These are phyloP conservation scores for Perca fluviatilis DNA, from an alignment of 2,113 vertebrate species.

Conservation along the genomic window DNA sequence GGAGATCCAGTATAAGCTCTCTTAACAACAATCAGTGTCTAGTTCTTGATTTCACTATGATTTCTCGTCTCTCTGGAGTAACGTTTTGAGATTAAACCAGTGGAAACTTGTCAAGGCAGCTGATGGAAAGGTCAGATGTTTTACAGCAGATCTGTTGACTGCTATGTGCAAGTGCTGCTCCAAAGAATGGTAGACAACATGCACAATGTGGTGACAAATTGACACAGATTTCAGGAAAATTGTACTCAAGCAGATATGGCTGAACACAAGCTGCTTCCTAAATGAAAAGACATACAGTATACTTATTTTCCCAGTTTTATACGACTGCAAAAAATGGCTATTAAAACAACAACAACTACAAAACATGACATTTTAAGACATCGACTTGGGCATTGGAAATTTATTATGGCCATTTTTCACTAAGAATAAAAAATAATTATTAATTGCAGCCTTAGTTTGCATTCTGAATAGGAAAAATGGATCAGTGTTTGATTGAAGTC, in stretches of 20 bases:
- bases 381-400: constrained; percentile 3
- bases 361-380: neutral
- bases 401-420: neutral
- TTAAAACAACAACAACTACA: no score
- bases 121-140: constrained; percentile 22
- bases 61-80: constrained; percentile 18
- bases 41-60: neutral
- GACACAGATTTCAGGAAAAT: neutral
- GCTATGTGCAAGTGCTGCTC: constrained; percentile 13
- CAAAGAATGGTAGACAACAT: neutral
- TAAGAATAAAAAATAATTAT: constrained; percentile 11
- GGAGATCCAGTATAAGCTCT: constrained; percentile 33
- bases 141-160: neutral
- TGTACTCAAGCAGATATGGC: neutral
- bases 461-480: constrained; percentile 17
- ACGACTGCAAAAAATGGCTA: constrained; percentile 17
- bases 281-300: neutral
- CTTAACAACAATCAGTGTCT: constrained; percentile 23
- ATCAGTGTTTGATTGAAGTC: constrained; percentile 24
- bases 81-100: constrained; percentile 21
- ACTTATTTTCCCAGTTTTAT: neutral
- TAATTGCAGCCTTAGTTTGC: constrained; percentile 38
- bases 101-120: constrained; percentile 14
- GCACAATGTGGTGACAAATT: neutral
- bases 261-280: neutral